phyloP scores from a whole-genome alignment of 92 coral and sea anemone genomes.

The Virgularia gustaviana region DNA sequence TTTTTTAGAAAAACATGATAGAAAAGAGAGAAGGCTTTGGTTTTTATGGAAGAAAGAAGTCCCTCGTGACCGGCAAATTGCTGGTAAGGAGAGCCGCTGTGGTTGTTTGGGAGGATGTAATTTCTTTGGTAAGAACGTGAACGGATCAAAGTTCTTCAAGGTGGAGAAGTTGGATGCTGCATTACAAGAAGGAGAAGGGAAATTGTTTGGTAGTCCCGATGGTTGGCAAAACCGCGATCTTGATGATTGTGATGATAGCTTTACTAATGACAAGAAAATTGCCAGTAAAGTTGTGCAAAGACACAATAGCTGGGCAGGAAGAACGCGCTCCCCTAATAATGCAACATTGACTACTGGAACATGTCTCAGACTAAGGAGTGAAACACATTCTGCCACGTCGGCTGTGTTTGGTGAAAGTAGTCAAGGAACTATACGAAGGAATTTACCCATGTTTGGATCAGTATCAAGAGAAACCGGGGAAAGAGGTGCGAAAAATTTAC shows the following conservation, averaged over 20 bases:
- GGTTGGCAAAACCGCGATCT: slow-evolving; percentile 31
- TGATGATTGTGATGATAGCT: slow-evolving; percentile 12
- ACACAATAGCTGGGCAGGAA: slow-evolving; percentile 37
- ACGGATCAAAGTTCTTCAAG: slow-evolving; percentile 80
- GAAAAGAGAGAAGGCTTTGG: slow-evolving; percentile 75
- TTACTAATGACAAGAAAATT: background rate
- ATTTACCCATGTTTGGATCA: slow-evolving; percentile 4
- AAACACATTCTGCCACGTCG: background rate
- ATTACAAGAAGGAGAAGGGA: slow-evolving; percentile 66
- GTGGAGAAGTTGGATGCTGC: slow-evolving; percentile 93
- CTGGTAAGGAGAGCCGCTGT: slow-evolving; percentile 62
- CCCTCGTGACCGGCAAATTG: slow-evolving; percentile 36
- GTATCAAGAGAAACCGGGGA: slow-evolving; percentile 3
- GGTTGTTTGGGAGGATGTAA: slow-evolving; percentile 96
- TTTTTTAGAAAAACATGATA: slow-evolving; percentile 85
- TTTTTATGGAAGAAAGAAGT: slow-evolving; percentile 76
- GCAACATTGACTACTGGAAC: background rate
- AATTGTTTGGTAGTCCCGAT: slow-evolving; percentile 50
- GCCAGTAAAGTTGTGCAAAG: background rate
- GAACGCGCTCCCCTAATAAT: slow-evolving; percentile 3
- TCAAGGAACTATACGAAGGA: background rate
- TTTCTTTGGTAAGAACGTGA: slow-evolving; percentile 82
- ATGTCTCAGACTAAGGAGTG: slow-evolving; percentile 7
- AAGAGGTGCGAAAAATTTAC: slow-evolving; percentile 3
- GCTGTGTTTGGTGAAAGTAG: background rate